Base-by-base conservation (phyloP, 2,888 invertebrate species). In the Drosophila siamana region DNA sequence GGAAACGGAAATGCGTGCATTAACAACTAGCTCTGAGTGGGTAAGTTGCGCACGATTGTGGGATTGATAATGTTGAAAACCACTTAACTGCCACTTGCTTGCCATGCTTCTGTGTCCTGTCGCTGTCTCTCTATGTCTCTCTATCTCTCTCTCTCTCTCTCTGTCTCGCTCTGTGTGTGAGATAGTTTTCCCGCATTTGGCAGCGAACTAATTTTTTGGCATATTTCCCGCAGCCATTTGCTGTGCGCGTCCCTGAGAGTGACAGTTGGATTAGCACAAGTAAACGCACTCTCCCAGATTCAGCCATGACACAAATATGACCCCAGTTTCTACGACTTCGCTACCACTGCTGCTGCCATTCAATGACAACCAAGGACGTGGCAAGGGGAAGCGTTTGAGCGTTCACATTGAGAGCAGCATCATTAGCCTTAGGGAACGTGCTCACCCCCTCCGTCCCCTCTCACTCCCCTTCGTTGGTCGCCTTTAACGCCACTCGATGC, bases 1-100 rank as follows among this genome's bases (percentile, higher is more conserved):
- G 74, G 71, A 80, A 80, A 67, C 78, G 82, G 82, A 83, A 80
- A 76, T 84, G 84, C 86, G 84, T 80, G 71, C 82, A 86, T 84
- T 84, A 80, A 82, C 64, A 68, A 63, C 43, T 38, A 55, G 57
- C 38, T 47, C 22, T 2, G 5, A 28, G 3, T 19, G 33, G n/a
- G 19, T 19, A 19, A 19, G 19, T 19, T 19, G 19, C 3, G 19
- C 19, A 19, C 19, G 33, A 30, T 55, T 30, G 41, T 46, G 56
- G 38, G 54, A 67, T 71, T 54, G 62, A 54, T 67, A 76, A 77
- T 65, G 74, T 46, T 78, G 74, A 78, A 77, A 79, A 80, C 80
- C 81, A 79, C 79, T 79, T 79, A 78, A 72, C 72, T 66, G 68
- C 71, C 33, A 36, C 33, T 36, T 36, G 33, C 33, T 36, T 36